Evolutionary conservation across 2,113 vertebrate genomes (phyloP).

Genomic region (Camelus bactrianus): DNA sequence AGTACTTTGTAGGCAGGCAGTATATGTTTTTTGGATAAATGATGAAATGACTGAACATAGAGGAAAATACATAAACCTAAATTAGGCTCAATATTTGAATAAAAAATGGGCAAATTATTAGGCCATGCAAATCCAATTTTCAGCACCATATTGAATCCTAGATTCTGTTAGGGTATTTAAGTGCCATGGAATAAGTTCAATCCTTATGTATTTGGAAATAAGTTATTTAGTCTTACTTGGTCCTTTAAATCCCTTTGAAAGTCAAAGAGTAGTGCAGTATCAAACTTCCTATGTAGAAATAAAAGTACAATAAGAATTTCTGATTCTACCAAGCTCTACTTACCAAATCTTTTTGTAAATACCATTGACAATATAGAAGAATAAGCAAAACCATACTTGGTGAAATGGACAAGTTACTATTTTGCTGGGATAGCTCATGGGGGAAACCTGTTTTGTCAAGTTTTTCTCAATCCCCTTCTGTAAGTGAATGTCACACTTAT

Average conservation of each 20-base stretch:
- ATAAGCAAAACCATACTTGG: not conserved
- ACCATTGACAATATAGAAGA: not conserved
- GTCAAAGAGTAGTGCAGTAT: not conserved
- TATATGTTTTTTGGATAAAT: constrained; percentile 24
- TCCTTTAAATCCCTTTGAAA: not conserved
- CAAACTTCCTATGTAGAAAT: not conserved
- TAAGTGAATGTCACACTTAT: not conserved
- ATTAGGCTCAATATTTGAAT: not conserved
- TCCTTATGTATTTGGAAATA: not conserved
- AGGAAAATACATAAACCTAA: not conserved
- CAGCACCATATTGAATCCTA: not conserved
- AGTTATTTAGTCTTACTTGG: not conserved
- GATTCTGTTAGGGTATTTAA: constrained; percentile 8
- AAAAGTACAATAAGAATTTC: not conserved
- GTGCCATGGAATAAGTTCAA: not conserved
- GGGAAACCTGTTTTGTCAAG: not conserved
- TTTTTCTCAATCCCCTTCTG: not conserved
- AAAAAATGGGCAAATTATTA: not conserved
- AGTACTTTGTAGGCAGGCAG: not conserved
- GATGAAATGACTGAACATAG: not conserved
- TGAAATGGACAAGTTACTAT: not conserved
- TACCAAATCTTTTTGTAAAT: not conserved
- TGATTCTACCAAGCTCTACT: not conserved
- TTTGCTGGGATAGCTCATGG: not conserved
- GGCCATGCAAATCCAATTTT: not conserved